Base-by-base conservation (phyloP, 2,888 invertebrate species). In the Ichneumoninae sp. region DNA sequence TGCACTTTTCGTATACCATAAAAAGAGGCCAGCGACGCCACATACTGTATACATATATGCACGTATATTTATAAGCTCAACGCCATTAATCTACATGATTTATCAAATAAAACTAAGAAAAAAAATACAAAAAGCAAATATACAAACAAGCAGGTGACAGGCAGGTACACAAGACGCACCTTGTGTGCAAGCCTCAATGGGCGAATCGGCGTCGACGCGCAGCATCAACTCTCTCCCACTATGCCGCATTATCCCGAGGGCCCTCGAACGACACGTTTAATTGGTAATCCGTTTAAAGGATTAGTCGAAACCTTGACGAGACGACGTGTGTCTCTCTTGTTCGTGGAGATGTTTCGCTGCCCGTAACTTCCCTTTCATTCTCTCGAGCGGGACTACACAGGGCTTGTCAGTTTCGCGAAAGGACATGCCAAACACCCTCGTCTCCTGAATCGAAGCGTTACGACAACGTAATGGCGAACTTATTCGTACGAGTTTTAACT, bases 251-350 rank as follows among this genome's bases (percentile, higher is more conserved):
- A 75, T 81, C 79, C 78, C 68, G 88, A 40, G 54, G 40, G 50
- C 50, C 86, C 87, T 87, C 26, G 70, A 80, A 88, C 91, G 91
- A 92, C 92, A 89, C 90, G 91, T 93, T 93, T 93, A 93, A 93
- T 93, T 93, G 92, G 91, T 93, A 93, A 93, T 93, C 93, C 92
- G 93, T 93, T 93, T 92, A 93, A 93, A 92, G 92, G 93, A 93
- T 93, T 92, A 93, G 92, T 90, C 91, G 91, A 91, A 90, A 89
- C 91, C 91, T 89, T 89, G 91, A 91, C 89, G 90, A 92, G 91
- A 92, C 91, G 89, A 92, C 91, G 90, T 91, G 92, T 92, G 90
- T 89, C 90, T 88, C 77, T 76, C 87, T 80, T 82, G 80, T 60
- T 26, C 26, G 22, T 54, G 76, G 47, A 77, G 50, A 72, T 75